Percentiles rank a stretch among this genome's conserved stretches.
These are phyloP conservation scores for Plemyria rubiginata DNA, from an alignment of 2,888 invertebrate species.

Conservation along the genomic window DNA sequence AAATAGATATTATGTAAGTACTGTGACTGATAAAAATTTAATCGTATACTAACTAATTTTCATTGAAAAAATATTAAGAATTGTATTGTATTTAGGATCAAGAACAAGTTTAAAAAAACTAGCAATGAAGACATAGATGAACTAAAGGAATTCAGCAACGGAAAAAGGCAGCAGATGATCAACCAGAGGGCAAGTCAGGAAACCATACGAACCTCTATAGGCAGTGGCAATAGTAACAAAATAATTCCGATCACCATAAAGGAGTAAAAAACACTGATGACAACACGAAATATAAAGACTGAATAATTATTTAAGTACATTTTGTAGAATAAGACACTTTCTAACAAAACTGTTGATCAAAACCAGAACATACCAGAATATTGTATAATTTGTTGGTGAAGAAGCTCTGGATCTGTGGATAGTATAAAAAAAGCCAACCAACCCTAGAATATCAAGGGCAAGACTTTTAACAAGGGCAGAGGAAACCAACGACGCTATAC, in stretches of 20 bases:
- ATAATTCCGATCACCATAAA: constrained; percentile 5
- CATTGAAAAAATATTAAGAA: neutral
- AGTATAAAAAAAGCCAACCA: neutral
- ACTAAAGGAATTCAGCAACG: constrained; percentile 43
- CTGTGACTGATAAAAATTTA: neutral
- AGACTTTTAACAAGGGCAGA: too few relatives aligned
- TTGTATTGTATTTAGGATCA: constrained; percentile 56
- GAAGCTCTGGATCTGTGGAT: too few relatives aligned
- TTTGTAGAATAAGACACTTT: too few relatives aligned
- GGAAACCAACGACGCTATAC: too few relatives aligned
- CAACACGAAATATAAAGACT: neutral
- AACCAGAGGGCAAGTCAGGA: constrained; percentile 59
- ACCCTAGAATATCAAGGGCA: neutral
- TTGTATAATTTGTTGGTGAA: too few relatives aligned
- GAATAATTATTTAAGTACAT: too few relatives aligned
- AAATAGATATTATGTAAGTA: neutral
- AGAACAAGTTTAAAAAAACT: constrained; percentile 51
- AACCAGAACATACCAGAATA: too few relatives aligned
- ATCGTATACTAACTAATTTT: neutral
- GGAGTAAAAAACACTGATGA: constrained; percentile 10
- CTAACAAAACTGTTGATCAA: too few relatives aligned
- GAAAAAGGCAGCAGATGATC: constrained; percentile 46
- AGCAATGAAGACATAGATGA: constrained; percentile 45
- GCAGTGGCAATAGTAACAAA: constrained; percentile 46
- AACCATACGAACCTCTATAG: constrained; percentile 56